Evolutionary conservation across 2,888 invertebrate species (phyloP), one percentile per base, ranked within the genome.

Genomic region (Drosophila fungiperda): DNA sequence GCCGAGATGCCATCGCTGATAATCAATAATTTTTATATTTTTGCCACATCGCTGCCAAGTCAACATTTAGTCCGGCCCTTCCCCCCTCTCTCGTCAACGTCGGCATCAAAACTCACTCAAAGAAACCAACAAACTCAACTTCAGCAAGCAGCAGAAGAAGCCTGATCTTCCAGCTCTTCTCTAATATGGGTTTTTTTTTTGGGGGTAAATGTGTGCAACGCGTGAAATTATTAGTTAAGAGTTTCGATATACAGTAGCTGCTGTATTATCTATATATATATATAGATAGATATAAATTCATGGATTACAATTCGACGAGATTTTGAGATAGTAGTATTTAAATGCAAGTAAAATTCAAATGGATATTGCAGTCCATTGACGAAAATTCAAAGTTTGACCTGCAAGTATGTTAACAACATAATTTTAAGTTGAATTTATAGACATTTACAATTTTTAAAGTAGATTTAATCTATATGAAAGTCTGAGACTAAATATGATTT

Each of bases 1-100:
- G 87, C 61, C 75, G 68, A 81, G 83, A 90, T 89, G 82, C 82
- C 90, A 84, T 78, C 78, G 82, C 75, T 84, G 81, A 88, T 89
- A 87, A 89, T 88, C 89, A 90, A 89, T 89, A 90, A 85, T 88
- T 90, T 90, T 89, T 87, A 87, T 88, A 88, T 87, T 88, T 90
- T 68, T 82, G 71, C 86, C 87, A 78, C 89, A 89, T 77, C 73
- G 59, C 66, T 40, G 38, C 42, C 59, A 54, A 35, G 38, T 52
- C 29, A 50, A 36, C 52, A 20, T 26, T 40, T 11, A 11, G 26
- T 17, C 15, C 20, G 17, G 29, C 50, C 33, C 8, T 4, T 17
- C 12, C 48, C 48, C 29, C 38, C 11, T 12, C n/a, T 12, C 36
- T 23, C 33, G 36, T 58, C 61, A 38, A n/a, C 59, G 78, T 76